Evolutionary conservation across 2,797 vertebrate genomes (phyloP), one percentile per base, ranked within the genome.

Genomic region (Gambusia yucatana): DNA sequence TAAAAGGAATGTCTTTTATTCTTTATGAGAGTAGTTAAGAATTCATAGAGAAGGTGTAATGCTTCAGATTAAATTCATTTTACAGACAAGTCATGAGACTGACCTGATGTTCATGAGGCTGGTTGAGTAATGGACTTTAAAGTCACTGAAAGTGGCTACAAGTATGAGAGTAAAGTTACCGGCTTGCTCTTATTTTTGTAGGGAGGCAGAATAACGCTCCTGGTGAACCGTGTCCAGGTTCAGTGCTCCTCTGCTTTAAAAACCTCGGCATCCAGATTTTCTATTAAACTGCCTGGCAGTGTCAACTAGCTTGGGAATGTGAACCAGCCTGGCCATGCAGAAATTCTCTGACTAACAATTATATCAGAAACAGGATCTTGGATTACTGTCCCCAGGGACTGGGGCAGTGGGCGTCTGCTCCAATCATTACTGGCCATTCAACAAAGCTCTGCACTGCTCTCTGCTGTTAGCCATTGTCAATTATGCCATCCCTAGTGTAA

Each of bases 301-400:
- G 95, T 96, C 96, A 96, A 96, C 95, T 94, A 94, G 95, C 96
- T 95, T 96, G 96, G 96, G 96, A 96, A 96, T 96, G 93, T 96
- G 96, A 95, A 95, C 92, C 84, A 88, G 90, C 80, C 92, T 95
- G 96, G 93, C 92, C 95, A 96, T 96, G 96, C 96, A 96, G 96
- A 96, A 96, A 96, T 95, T 96, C 95, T 96, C 96, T 96, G 96
- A 96, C 96, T 96, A 96, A 96, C 96, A 96, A 96, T 96, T 96
- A 96, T 96, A 96, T 96, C 96, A 96, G 96, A 96, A 96, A 96
- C 95, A 96, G 95, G 95, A 96, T 96, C 96, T 96, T 93, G 95
- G 96, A 96, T 96, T 96, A 96, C 93, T 86, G 92, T 96, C 96
- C 94, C 96, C 79, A 9, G 96, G 93, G 95, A 94, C 89, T 83